phyloP scores from a whole-genome alignment of 2,888 invertebrate species.

The Mycogona germanica region DNA sequence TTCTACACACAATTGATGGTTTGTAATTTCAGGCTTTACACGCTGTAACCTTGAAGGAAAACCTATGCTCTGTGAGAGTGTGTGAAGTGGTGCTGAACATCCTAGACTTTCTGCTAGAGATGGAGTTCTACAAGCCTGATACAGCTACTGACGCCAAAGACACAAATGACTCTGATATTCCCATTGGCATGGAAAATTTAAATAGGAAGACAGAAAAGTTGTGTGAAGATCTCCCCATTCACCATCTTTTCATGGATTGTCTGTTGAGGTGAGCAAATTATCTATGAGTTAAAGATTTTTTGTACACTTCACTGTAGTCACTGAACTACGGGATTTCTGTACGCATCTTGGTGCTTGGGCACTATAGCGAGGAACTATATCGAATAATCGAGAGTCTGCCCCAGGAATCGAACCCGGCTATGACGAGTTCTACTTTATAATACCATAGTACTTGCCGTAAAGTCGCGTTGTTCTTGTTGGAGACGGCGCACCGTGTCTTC shows the following conservation, averaged over 20 bases:
- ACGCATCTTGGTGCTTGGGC: too few relatives aligned
- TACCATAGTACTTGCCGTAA: too few relatives aligned
- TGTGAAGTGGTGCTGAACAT: slow-evolving; percentile 88
- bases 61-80: slow-evolving; percentile 67
- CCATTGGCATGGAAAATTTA: slow-evolving; percentile 20
- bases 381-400: too few relatives aligned
- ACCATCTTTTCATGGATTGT: slow-evolving; percentile 60
- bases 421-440: too few relatives aligned
- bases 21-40: slow-evolving; percentile 67
- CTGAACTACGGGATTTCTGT: too few relatives aligned
- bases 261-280: slow-evolving; percentile 33
- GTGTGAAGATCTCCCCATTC: slow-evolving; percentile 39
- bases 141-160: slow-evolving; percentile 38
- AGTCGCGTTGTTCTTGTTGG: too few relatives aligned
- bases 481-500: too few relatives aligned
- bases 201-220: slow-evolving; percentile 17
- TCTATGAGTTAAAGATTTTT: too few relatives aligned
- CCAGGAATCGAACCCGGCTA: too few relatives aligned
- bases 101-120: slow-evolving; percentile 79
- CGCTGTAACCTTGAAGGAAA: slow-evolving; percentile 71
- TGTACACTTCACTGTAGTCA: too few relatives aligned
- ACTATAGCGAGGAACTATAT: too few relatives aligned
- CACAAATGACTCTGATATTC: slow-evolving; percentile 13
- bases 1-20: too few relatives aligned
- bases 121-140: slow-evolving; percentile 49